Evolutionary conservation across 2,797 vertebrate genomes (phyloP).

Genomic region (Molossus molossus): DNA sequence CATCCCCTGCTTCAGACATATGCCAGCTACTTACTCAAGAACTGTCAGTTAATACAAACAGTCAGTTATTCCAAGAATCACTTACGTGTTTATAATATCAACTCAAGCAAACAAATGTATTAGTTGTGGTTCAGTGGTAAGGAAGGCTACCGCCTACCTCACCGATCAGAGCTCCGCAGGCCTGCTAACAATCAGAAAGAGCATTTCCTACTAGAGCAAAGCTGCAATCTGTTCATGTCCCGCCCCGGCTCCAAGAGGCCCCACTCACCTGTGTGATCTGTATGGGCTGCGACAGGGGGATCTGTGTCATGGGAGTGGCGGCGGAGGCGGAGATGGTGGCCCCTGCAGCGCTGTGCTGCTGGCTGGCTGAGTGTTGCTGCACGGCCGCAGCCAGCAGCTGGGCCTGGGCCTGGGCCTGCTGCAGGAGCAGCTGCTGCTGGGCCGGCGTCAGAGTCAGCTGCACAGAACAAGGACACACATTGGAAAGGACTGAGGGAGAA

Average conservation of each 20-base stretch:
- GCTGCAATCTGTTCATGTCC: no score
- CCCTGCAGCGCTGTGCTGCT: conserved; percentile 97
- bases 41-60: conserved; percentile 87
- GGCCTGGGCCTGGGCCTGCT: conserved; percentile 97
- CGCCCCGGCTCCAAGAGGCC: accelerated
- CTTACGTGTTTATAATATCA: conserved; percentile 83
- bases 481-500: conserved; percentile 76
- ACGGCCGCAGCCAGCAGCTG: conserved; percentile 97
- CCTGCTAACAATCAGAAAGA: not conserved
- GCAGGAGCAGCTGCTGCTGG: conserved; percentile 97
- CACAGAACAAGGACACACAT: conserved; percentile 85
- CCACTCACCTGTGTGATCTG: conserved; percentile 95
- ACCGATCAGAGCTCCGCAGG: not conserved
- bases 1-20: conserved; percentile 82
- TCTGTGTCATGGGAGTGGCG: conserved; percentile 98
- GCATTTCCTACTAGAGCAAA: not conserved
- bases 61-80: conserved; percentile 84
- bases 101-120: conserved; percentile 78
- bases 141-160: conserved; percentile 15
- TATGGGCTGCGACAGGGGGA: conserved; percentile 98
- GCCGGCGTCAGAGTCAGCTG: conserved; percentile 98
- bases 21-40: conserved; percentile 86
- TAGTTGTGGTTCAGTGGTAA: conserved; percentile 52
- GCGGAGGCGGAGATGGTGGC: conserved; percentile 99
- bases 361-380: conserved; percentile 97